These are phyloP conservation scores for Achlya flavicornis DNA, from an alignment of 2,888 invertebrate species.

Conservation along the genomic window DNA sequence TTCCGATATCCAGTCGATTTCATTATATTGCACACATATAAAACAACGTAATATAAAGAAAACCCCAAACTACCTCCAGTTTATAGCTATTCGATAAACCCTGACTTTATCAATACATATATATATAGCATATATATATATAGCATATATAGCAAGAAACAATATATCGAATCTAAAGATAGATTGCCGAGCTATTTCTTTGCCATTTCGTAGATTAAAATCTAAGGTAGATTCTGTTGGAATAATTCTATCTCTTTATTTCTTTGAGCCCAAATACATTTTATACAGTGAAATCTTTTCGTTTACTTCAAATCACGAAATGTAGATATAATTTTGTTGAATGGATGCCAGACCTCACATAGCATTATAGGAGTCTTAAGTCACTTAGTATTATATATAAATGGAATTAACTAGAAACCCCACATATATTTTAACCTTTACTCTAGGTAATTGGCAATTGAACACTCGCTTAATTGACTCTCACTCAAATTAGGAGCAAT, in stretches of 20 bases:
- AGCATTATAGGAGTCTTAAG: too few species aligned
- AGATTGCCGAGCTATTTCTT: not conserved
- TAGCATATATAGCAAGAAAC: not conserved
- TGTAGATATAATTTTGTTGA: not conserved
- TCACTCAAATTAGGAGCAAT: too few species aligned
- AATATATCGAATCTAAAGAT: not conserved
- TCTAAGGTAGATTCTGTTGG: not conserved
- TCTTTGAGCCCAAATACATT: not conserved
- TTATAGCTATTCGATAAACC: constrained; percentile 6
- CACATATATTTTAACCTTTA: too few species aligned
- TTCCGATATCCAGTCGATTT: constrained; percentile 3
- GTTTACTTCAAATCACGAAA: not conserved
- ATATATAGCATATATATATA: too few species aligned
- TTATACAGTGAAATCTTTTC: not conserved
- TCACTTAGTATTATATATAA: too few species aligned
- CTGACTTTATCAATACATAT: not conserved
- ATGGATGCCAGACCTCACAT: too few species aligned
- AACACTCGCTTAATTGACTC: too few species aligned
- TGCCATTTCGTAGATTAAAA: constrained; percentile 6
- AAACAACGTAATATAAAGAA: not conserved
- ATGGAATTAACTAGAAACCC: too few species aligned
- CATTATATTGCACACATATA: not conserved
- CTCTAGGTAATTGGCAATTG: too few species aligned
- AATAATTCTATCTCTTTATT: not conserved
- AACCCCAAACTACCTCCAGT: not conserved